Base-by-base conservation (phyloP, 1,140 invertebrate species). In the Nasonia giraulti region DNA sequence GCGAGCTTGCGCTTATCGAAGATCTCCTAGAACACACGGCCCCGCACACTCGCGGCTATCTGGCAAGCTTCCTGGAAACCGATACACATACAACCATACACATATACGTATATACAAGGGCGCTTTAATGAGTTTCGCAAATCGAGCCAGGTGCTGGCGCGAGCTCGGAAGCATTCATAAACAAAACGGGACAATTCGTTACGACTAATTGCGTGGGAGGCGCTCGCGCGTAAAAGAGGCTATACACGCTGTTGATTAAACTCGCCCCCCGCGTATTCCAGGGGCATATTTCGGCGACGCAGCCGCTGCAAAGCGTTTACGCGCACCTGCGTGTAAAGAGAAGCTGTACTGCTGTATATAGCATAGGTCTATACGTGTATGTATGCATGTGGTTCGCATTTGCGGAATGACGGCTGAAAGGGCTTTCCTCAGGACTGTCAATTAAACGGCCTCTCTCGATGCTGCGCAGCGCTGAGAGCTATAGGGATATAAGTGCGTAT, bases 51-150 rank as follows among this genome's bases (percentile, higher is more conserved):
- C 78, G 5, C n/a, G 37, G 14, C 3, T 40, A 37, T 74, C 40
- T 47, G 40, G 74, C 69, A 37, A 73, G 12, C 2, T 31, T 71
- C 27, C 69, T 71, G 33, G 44, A 47, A 47, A 50, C 1, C 12
- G 12, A 50, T 17, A 50, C 12, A 12, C 47, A n/a, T n/a, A n/a
- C n/a, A n/a, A n/a, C n/a, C 1, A 1, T 44, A 44, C 1, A 44
- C 10, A 44, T 44, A 44, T 44, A 44, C 40, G 40, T 37, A 37
- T 37, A 37, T 37, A 37, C 33, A 6, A 37, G 33, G 8, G 7
- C 1, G 37, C 62, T 44, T 69, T 73, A 81, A 81, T 73, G 80
- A 74, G 44, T 82, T 82, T 82, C 40, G 69, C 80, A 82, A 82
- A 82, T 82, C 68, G 80, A 69, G 37, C 66, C 17, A 47, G 11